Evolutionary conservation across 2,797 vertebrate genomes (phyloP), one percentile per base, ranked within the genome.

Genomic region (Poeciliopsis turneri): DNA sequence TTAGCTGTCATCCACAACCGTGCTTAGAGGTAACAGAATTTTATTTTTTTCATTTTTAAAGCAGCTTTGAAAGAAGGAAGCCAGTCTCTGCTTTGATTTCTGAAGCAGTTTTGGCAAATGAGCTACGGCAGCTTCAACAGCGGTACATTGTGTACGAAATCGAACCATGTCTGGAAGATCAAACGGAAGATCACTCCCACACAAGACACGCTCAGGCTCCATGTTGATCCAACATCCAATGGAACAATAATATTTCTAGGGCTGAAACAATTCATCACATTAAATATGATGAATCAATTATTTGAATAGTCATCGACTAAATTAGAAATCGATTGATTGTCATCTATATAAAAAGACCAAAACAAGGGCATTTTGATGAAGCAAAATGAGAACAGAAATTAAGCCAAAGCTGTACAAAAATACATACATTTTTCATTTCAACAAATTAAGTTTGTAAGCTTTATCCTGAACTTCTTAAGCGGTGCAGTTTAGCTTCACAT

Each of bases 81-180:
- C 28, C 28, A 0, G 49, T 16, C 51, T 59, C 36, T 61, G 72
- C 75, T 45, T 13, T 39, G 77, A 73, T 57, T 55, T 78, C 74
- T 68, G 75, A 83, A 81, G 77, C 12, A 36, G 70, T 69, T 84
- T 82, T 68, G 51, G 33, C 66, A 84, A 81, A 82, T 87, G 76
- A 88, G 81, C 75, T 77, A n/a, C 1, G 77, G 74, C 80, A 46
- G 66, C 36, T 61, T 70, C 28, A 55, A 81, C 69, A 80, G 20
- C 9, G 75, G 1, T 0, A 76, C 70, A 36, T 78, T 75, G 78
- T 76, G 66, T 71, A 79, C 4, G 51, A 73, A 84, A 77, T 78
- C 30, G 80, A 80, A n/a, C 46, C 61, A 43, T 23, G 57, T 79
- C 51, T n/a, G 41, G 41, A 46, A 83, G 84, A 83, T 86, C 80